Conservation (phyloP, 2,888 invertebrate species). For the Slavum lentiscoides region DNA sequence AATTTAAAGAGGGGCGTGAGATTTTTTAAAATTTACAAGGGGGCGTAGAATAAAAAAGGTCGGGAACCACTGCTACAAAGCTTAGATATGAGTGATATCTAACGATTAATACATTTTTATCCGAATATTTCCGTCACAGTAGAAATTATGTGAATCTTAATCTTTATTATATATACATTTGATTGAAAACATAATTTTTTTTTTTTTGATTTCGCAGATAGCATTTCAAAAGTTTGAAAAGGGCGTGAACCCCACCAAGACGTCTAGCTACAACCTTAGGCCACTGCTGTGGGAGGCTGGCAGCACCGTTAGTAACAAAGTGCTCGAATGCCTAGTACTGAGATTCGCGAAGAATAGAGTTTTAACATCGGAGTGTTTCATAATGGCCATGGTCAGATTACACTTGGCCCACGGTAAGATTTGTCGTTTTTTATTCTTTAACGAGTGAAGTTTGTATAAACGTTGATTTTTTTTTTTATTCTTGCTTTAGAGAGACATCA, state of each 20-base stretch:
- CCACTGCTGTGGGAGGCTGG: conserved; percentile 72
- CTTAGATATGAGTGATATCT: too few species aligned
- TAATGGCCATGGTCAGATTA: conserved; percentile 69
- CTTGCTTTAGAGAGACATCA: conserved; percentile 67
- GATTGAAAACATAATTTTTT: neutral
- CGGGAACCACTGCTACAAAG: too few species aligned
- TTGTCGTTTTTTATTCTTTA: neutral
- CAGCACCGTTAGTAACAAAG: conserved; percentile 74
- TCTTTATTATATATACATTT: neutral
- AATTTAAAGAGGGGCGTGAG: too few species aligned
- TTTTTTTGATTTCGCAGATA: conserved; percentile 59
- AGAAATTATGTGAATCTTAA: too few species aligned
- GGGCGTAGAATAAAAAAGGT: too few species aligned
- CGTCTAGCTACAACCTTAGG: conserved; percentile 68
- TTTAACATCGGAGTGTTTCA: conserved; percentile 67
- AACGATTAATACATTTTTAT: too few species aligned
- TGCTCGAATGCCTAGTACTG: conserved; percentile 72
- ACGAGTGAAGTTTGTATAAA: neutral
- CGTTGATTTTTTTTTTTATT: conserved; percentile 51
- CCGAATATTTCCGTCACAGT: too few species aligned
- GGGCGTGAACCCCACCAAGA: conserved; percentile 64
- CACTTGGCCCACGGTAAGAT: conserved; percentile 68
- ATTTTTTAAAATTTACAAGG: too few species aligned
- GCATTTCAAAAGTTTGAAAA: conserved; percentile 68
- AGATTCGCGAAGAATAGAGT: conserved; percentile 68